phyloP scores from a whole-genome alignment of 2,888 invertebrate species.

The Parapristionchus giblindavisi region DNA sequence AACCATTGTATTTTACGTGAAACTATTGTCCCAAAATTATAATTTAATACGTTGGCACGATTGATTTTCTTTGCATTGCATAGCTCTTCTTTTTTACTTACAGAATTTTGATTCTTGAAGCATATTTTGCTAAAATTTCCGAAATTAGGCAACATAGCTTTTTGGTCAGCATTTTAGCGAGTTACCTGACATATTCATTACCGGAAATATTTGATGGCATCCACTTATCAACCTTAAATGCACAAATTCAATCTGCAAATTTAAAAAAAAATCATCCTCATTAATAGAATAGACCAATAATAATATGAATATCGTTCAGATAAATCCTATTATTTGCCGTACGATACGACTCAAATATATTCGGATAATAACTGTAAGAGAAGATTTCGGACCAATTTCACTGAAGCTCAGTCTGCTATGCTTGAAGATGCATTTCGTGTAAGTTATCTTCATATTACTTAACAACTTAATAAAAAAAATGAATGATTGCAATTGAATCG shows the following conservation, averaged over 20 bases:
- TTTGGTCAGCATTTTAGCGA: too few species aligned
- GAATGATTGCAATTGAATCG: too few species aligned
- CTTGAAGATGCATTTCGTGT: conserved; percentile 55
- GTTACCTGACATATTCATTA: not conserved
- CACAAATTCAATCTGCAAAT: not conserved
- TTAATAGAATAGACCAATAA: not conserved
- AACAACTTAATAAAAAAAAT: not conserved
- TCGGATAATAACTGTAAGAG: conserved; percentile 39
- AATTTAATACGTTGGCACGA: too few species aligned
- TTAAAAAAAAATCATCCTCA: not conserved
- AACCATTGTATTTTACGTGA: too few species aligned
- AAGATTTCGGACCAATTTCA: conserved; percentile 63
- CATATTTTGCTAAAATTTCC: too few species aligned
- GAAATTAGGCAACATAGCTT: too few species aligned
- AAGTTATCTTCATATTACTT: not conserved
- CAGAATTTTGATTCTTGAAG: too few species aligned
- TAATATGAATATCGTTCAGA: not conserved
- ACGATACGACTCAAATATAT: not conserved
- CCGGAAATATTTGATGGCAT: not conserved
- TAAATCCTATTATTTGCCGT: not conserved
- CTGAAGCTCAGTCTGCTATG: conserved; percentile 57
- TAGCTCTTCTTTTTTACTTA: too few species aligned
- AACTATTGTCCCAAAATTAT: too few species aligned
- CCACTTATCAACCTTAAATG: not conserved
- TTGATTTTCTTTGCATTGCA: too few species aligned